Percentiles rank a stretch among this genome's conserved stretches.
These are phyloP conservation scores for Zapornia atra DNA, from an alignment of 2,113 vertebrate species.

Conservation along the genomic window DNA sequence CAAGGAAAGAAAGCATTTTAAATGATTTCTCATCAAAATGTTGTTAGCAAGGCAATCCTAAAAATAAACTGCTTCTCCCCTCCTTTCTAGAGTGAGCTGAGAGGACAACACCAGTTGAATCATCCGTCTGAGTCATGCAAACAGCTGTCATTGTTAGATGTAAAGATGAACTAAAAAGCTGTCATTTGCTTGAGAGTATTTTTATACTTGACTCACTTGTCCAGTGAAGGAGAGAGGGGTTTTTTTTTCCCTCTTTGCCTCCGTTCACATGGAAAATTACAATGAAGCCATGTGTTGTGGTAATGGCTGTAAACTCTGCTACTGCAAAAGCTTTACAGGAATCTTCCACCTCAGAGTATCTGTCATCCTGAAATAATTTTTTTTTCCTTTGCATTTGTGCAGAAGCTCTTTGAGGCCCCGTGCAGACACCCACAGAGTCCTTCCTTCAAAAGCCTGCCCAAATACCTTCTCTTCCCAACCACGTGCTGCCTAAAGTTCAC, in stretches of 20 bases:
- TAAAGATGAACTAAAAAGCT: conserved; percentile 54
- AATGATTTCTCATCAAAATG: conserved; percentile 1
- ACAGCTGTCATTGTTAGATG: conserved; percentile 50
- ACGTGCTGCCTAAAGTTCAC: not conserved
- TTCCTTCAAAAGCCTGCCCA: not conserved
- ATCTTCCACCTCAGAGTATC: not conserved
- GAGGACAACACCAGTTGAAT: conserved; percentile 30
- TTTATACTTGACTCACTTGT: conserved; percentile 56
- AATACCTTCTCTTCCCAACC: not conserved
- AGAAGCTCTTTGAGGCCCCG: not conserved
- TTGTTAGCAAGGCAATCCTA: not conserved
- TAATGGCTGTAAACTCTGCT: not conserved
- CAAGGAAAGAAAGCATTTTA: conserved; percentile 5
- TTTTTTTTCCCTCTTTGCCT: not conserved
- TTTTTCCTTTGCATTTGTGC: not conserved
- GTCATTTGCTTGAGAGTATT: conserved; percentile 35
- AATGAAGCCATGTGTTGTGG: not conserved
- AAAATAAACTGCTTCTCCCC: conserved; percentile 34
- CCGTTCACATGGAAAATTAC: not conserved
- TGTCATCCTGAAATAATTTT: not conserved
- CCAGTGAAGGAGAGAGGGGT: not conserved
- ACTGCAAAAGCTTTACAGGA: not conserved
- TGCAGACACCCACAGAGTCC: not conserved
- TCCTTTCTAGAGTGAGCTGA: not conserved
- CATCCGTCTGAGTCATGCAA: conserved; percentile 41